phyloP scores from a whole-genome alignment of 1,140 invertebrate genomes.

The Wasmannia auropunctata region DNA sequence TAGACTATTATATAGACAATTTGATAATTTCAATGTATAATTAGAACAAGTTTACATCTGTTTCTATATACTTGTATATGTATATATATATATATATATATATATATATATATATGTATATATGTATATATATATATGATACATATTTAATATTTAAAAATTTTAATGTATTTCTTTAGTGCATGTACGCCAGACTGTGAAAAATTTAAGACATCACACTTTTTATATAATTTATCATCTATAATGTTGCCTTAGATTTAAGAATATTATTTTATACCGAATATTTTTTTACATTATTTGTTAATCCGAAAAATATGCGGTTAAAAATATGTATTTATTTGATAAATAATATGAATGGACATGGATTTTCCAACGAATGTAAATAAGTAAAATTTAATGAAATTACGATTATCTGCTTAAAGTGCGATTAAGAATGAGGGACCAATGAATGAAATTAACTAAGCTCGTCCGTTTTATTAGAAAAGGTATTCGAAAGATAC shows the following conservation, averaged over 20 bases:
- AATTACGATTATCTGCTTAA: slow-evolving; percentile 48
- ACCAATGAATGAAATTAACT: slow-evolving; percentile 67
- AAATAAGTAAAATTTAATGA: slow-evolving; percentile 59
- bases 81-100: no score
- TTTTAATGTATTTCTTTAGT: slow-evolving; percentile 26
- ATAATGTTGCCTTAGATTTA: slow-evolving; percentile 33
- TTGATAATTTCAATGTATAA: slow-evolving; percentile 25
- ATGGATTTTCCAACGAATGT: slow-evolving; percentile 41
- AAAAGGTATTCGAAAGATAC: slow-evolving; percentile 9
- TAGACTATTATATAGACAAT: slow-evolving; percentile 6
- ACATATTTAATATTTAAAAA: slow-evolving; percentile 14
- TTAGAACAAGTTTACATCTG: slow-evolving; percentile 10
- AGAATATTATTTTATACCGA: slow-evolving; percentile 63
- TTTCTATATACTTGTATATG: not conserved
- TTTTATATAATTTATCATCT: slow-evolving; percentile 19
- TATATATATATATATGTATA: no score
- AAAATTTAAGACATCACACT: slow-evolving; percentile 51
- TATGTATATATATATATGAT: no score
- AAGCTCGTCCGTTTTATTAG: not conserved
- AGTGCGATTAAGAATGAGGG: slow-evolving; percentile 70
- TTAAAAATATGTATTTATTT: slow-evolving; percentile 49
- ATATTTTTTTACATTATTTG: slow-evolving; percentile 47
- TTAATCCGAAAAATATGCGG: slow-evolving; percentile 39
- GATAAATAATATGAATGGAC: slow-evolving; percentile 12
- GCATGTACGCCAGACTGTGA: slow-evolving; percentile 21